A percentile compares a stretch with the other conserved stretches of the same genome.
Evolutionary conservation across 2,113 vertebrate species (phyloP).

Genomic region (Datnioides undecimradiatus): DNA sequence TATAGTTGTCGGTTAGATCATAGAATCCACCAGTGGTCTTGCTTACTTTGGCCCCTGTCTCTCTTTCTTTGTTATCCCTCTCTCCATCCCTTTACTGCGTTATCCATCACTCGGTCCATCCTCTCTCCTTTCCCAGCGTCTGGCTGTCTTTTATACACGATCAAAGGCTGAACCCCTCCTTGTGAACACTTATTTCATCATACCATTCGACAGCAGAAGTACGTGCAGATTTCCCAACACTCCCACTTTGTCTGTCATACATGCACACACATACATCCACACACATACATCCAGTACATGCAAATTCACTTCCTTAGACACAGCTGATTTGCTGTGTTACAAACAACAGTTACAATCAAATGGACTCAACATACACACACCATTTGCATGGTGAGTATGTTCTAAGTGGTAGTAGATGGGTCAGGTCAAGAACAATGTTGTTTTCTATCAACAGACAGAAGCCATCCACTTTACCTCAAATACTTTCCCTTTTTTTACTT

Average conservation of each 20-base stretch:
- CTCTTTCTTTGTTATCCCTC: constrained; percentile 61
- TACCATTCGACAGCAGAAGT: constrained; percentile 18
- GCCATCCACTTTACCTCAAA: too few species aligned
- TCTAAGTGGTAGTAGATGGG: not conserved
- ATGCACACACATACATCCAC: not conserved
- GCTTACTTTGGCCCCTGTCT: constrained; percentile 69
- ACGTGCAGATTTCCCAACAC: not conserved
- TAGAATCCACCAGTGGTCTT: constrained; percentile 47
- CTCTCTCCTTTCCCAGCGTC: constrained; percentile 47
- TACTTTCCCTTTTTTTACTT: constrained; percentile 21
- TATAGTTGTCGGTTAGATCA: constrained; percentile 42
- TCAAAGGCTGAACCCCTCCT: constrained; percentile 67
- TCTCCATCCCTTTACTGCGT: constrained; percentile 52
- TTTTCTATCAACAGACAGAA: constrained; percentile 30
- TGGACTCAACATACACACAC: not conserved
- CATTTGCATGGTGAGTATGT: not conserved
- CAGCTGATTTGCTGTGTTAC: not conserved
- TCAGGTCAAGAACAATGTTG: constrained; percentile 5
- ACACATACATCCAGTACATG: not conserved
- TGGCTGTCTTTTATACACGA: constrained; percentile 35
- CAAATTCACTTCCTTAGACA: not conserved
- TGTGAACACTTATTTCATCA: constrained; percentile 49
- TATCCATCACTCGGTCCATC: constrained; percentile 39
- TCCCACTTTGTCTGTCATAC: not conserved
- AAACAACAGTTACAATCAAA: not conserved